Conservation (phyloP, 53 echinoderm and acorn worm species). For the Crossaster papposus region DNA sequence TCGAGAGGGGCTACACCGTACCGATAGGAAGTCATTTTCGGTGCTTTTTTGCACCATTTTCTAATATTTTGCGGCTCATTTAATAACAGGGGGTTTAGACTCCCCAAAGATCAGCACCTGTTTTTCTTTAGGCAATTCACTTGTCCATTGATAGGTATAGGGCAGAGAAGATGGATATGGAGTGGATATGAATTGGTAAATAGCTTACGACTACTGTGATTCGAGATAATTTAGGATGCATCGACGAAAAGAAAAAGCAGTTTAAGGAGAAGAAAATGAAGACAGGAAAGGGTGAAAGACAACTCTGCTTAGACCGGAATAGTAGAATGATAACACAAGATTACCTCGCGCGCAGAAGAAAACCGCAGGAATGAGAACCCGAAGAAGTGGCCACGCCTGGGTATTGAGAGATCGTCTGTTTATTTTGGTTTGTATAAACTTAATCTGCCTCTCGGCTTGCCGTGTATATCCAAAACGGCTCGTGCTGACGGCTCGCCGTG, state of each 20-base stretch:
- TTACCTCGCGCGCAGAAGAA: background rate
- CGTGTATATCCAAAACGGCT: background rate
- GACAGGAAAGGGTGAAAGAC: background rate
- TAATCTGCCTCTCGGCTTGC: background rate
- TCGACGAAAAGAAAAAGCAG: background rate
- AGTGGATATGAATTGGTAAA: no score
- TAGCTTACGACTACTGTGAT: no score
- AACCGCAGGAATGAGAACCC: background rate
- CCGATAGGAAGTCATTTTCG: no score
- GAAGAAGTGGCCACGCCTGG: background rate
- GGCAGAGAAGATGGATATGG: no score
- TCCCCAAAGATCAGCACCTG: background rate
- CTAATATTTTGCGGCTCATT: no score
- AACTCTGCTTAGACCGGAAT: background rate
- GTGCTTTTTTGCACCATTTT: no score
- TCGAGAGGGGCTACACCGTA: no score
- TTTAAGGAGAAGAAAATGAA: background rate
- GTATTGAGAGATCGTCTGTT: slow-evolving; percentile 23
- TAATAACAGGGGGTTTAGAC: no score
- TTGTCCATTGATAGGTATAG: background rate
- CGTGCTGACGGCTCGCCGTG: background rate
- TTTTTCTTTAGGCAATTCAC: background rate
- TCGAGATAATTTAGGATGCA: no score
- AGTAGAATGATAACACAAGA: background rate
- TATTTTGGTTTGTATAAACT: slow-evolving; percentile 33